Conservation (phyloP, 2,888 invertebrate genomes). For the Netelia inedita region DNA sequence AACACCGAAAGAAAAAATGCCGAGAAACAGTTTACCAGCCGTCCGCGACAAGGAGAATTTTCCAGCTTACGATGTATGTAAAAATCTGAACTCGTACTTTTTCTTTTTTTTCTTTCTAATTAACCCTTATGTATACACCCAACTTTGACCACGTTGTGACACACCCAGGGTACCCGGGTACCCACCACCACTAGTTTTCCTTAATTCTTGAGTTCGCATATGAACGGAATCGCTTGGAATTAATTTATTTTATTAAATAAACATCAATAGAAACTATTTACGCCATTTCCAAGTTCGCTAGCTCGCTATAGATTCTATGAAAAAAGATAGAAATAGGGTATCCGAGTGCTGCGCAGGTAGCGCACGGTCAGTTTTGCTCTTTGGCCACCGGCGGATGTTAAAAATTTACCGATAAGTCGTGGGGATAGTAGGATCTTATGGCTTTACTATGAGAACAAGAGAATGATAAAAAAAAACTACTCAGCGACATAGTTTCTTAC, state of each 20-base stretch:
- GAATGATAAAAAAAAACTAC: too few species aligned
- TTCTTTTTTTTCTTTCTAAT: constrained; percentile 4
- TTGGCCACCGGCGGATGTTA: constrained; percentile 8
- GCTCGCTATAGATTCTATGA: background rate
- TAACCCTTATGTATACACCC: constrained; percentile 1
- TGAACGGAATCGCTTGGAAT: constrained; percentile 1
- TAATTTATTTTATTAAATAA: constrained; percentile 32
- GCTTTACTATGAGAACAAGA: too few species aligned
- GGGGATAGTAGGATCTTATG: too few species aligned
- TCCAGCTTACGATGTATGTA: constrained; percentile 90
- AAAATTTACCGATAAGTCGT: too few species aligned
- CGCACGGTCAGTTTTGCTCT: constrained; percentile 10
- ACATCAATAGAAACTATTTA: constrained; percentile 12
- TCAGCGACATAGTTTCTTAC: too few species aligned
- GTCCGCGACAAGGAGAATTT: constrained; percentile 89
- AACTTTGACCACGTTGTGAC: constrained; percentile 19
- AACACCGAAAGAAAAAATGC: constrained; percentile 77
- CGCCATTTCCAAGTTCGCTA: constrained; percentile 29
- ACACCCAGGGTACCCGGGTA: constrained; percentile 24
- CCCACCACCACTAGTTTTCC: constrained; percentile 36
- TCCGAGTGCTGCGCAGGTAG: background rate
- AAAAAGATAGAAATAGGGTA: constrained; percentile 33
- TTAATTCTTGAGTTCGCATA: background rate
- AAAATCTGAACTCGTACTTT: constrained; percentile 36
- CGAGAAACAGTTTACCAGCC: constrained; percentile 89